Evolutionary conservation across 2,113 vertebrate genomes (phyloP).

Genomic region (Shinisaurus crocodilurus): DNA sequence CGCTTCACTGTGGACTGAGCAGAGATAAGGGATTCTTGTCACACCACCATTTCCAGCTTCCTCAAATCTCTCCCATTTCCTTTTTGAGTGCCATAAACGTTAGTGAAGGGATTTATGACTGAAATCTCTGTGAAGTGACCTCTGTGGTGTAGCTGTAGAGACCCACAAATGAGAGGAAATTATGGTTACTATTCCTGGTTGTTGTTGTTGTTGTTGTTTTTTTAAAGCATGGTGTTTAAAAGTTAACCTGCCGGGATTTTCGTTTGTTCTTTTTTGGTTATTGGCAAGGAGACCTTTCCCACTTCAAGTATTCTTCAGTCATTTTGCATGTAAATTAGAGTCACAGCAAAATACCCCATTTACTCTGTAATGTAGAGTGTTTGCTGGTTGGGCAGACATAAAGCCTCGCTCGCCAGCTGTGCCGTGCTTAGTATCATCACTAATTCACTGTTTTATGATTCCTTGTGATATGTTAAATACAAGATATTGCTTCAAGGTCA

Average conservation of each 20-base stretch:
- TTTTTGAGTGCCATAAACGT: slow-evolving; percentile 40
- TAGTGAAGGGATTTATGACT: slow-evolving; percentile 38
- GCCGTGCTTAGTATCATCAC: not conserved
- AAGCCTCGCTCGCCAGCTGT: slow-evolving; percentile 1
- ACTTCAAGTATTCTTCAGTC: slow-evolving; percentile 5
- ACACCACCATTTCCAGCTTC: slow-evolving; percentile 61
- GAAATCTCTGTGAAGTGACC: slow-evolving; percentile 45
- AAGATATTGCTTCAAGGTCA: not conserved
- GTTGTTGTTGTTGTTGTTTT: not conserved
- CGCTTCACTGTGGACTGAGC: slow-evolving; percentile 44
- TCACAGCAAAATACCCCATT: not conserved
- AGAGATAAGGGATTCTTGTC: slow-evolving; percentile 70
- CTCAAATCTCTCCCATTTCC: slow-evolving; percentile 56
- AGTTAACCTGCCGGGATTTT: not conserved
- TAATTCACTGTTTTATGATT: slow-evolving; percentile 27
- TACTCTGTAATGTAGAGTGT: not conserved
- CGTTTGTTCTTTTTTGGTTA: not conserved
- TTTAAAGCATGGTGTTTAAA: slow-evolving; percentile 10
- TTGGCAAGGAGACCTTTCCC: not conserved
- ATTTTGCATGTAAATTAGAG: slow-evolving; percentile 30
- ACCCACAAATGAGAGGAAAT: slow-evolving; percentile 23
- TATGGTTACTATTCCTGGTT: not conserved
- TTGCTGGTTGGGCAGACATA: slow-evolving; percentile 40
- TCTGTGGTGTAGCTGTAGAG: slow-evolving; percentile 18
- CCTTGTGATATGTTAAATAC: slow-evolving; percentile 32